Base-by-base conservation (phyloP, 1,140 invertebrate genomes). In the Lordiphosa clarofinis region DNA sequence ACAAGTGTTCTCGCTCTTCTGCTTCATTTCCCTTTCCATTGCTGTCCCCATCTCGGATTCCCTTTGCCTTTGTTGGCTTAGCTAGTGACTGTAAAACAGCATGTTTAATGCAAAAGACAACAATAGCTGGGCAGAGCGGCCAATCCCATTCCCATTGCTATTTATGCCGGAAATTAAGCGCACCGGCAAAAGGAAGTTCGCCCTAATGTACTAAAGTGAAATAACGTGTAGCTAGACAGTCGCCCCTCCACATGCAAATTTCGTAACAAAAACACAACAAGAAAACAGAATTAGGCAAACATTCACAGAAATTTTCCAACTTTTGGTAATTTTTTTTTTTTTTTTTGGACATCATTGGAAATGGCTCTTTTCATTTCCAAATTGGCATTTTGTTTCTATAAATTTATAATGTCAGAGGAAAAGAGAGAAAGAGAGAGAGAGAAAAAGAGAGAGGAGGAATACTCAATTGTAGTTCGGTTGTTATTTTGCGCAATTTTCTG, bases 171-270 rank as follows among this genome's bases (percentile, higher is more conserved):
- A 82, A 76, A 82, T 82, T 76, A 76, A 65, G 64, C 59, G 50
- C 63, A 76, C 67, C 56, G 63, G 69, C 68, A 58, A 63, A 56
- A 64, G 76, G 73, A 84, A 82, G 78, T 69, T 57, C 53, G 62
- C 53, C 56, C 43, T 76, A 76, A 82, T 84, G 68, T 76, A 65
- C 78, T 76, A 69, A 76, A 76, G 62, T 64, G 57, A 76, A 72
- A 72, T 82, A 72, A 56, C 56, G 52, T 82, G 71, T 63, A 71
- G 50, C 40, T 28, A 52, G 24, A 46, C 31, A 44, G 13, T 15
- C 15, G 33, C 28, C 12, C 12, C 28, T n/a, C 49, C 12, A 49
- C 39, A 38, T 47, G 37, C 31, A 35, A 40, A 11, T 48, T 31
- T 24, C 11, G 31, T 13, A 24, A 11, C n/a, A 8, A 8, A 10